Evolutionary conservation across 1,140 invertebrate species (phyloP).

Genomic region (Kradibia gibbosae): DNA sequence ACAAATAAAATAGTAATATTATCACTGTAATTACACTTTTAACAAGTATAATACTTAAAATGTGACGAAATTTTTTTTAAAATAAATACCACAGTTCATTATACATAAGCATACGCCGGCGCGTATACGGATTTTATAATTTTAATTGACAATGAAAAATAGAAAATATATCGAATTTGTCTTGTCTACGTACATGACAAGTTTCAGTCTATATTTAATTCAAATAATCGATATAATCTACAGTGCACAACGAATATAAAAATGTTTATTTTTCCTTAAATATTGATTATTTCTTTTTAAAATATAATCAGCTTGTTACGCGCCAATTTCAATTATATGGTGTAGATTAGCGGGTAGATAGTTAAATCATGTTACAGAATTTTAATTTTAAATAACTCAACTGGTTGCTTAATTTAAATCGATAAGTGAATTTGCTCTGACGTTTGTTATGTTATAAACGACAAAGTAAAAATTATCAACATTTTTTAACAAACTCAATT

Average conservation of each 20-base stretch:
- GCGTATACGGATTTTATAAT: background rate
- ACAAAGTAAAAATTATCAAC: background rate
- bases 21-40: no score
- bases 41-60: no score
- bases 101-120: no score
- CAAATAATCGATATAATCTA: conserved; percentile 20
- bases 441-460: background rate
- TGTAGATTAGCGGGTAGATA: background rate
- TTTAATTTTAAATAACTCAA: background rate
- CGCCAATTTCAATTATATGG: conserved; percentile 17
- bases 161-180: background rate
- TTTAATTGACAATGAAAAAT: background rate
- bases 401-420: background rate
- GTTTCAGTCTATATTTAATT: background rate
- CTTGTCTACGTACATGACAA: background rate
- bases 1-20: no score
- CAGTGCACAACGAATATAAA: background rate
- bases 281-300: conserved; percentile 33
- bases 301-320: conserved; percentile 33
- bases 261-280: conserved; percentile 20
- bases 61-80: no score
- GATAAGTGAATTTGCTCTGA: background rate
- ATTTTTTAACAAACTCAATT: background rate
- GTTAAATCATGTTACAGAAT: background rate
- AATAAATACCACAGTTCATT: no score